Percentiles rank a stretch among this genome's conserved stretches.
phyloP scores from a whole-genome alignment of 2,888 invertebrate genomes.

The Omphaloscelis lunosa region DNA sequence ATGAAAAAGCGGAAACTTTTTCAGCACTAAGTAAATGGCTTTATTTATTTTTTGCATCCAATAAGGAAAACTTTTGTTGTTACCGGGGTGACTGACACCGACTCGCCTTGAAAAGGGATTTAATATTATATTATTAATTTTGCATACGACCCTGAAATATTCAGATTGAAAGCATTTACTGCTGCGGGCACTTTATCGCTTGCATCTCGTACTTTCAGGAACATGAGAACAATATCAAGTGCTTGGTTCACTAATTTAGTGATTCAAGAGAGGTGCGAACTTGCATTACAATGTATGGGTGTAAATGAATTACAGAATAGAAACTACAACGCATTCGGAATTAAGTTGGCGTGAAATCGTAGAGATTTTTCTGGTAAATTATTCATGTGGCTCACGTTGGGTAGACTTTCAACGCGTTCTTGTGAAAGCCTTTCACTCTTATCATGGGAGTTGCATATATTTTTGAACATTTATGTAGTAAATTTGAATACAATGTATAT shows the following conservation, averaged over 20 bases:
- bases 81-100: slow-evolving; percentile 75
- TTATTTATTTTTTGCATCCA: slow-evolving; percentile 57
- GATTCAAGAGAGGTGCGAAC: slow-evolving; percentile 74
- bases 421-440: slow-evolving; percentile 90
- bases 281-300: slow-evolving; percentile 80
- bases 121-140: slow-evolving; percentile 24
- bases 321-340: slow-evolving; percentile 88
- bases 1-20: slow-evolving; percentile 58
- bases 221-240: slow-evolving; percentile 58
- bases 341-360: slow-evolving; percentile 89
- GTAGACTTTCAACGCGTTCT: slow-evolving; percentile 88
- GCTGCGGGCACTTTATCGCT: slow-evolving; percentile 23
- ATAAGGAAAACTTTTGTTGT: slow-evolving; percentile 62
- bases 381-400: slow-evolving; percentile 89
- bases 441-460: slow-evolving; percentile 79
- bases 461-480: slow-evolving; percentile 42
- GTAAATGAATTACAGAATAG: slow-evolving; percentile 88
- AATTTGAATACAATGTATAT: slow-evolving; percentile 47
- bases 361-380: slow-evolving; percentile 91
- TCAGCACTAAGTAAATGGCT: slow-evolving; percentile 51
- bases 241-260: slow-evolving; percentile 61
- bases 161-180: slow-evolving; percentile 24
- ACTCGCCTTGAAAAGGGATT: slow-evolving; percentile 71
- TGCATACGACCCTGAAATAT: slow-evolving; percentile 7
- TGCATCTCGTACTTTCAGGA: slow-evolving; percentile 44